phyloP scores from a whole-genome alignment of 2,888 invertebrate species.

The Saturnia pavonia region DNA sequence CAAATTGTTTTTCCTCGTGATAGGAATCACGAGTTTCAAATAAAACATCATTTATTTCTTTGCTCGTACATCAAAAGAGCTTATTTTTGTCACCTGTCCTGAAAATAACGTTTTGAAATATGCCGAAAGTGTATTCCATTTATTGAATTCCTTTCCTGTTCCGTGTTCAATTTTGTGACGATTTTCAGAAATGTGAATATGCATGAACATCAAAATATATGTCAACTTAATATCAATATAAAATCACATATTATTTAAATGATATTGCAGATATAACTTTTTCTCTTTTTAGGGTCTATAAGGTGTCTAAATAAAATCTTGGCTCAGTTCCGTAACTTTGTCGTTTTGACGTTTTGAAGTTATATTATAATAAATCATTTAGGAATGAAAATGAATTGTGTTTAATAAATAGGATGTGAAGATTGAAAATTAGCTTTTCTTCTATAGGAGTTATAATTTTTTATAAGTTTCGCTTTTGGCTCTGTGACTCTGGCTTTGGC shows the following conservation, averaged over 20 bases:
- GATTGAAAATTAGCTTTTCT: no score
- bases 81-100: conserved; percentile 16
- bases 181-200: background rate
- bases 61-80: conserved; percentile 9
- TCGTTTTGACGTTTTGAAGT: no score
- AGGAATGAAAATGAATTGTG: no score
- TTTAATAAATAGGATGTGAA: no score
- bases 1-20: conserved; percentile 11
- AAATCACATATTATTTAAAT: background rate
- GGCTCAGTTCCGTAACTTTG: no score
- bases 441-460: no score
- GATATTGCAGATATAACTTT: background rate
- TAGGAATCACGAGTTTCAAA: conserved; percentile 22
- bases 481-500: no score
- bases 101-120: background rate
- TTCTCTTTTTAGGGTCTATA: no score
- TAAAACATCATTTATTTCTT: conserved; percentile 12
- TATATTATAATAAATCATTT: no score
- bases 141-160: conserved; percentile 9
- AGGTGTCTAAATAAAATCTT: no score
- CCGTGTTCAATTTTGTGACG: conserved; percentile 1
- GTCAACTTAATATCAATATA: background rate
- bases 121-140: conserved; percentile 6
- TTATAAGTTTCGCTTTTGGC: no score
- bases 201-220: background rate